Evolutionary conservation across 92 coral and sea anemone species (phyloP).

Genomic region (Paramuricea clavata): DNA sequence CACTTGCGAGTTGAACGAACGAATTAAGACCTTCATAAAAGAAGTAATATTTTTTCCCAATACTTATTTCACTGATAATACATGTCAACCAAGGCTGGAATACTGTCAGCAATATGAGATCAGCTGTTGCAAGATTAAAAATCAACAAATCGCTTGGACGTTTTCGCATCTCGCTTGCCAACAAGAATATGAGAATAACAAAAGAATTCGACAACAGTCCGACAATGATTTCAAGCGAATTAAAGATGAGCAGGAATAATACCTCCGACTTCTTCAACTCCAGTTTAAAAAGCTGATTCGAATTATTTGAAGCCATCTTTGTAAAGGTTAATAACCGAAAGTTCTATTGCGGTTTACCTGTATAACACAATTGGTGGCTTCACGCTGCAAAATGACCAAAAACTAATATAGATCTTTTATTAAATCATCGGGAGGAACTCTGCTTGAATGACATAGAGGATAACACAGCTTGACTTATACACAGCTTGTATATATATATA

Average conservation of each 20-base stretch:
- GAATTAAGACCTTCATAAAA: slow-evolving; percentile 12
- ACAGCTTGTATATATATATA: not conserved
- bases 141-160: slow-evolving; percentile 19
- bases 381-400: not conserved
- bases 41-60: not conserved
- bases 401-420: not conserved
- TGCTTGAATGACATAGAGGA: not conserved
- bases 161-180: not conserved
- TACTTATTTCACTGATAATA: not conserved
- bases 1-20: not conserved
- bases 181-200: not conserved
- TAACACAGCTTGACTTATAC: not conserved
- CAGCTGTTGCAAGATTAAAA: not conserved
- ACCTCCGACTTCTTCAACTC: not conserved
- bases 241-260: not conserved
- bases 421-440: not conserved
- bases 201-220: not conserved
- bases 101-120: not conserved
- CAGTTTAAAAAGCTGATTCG: not conserved
- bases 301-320: not conserved
- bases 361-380: not conserved
- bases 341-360: not conserved
- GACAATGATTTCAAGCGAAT: not conserved
- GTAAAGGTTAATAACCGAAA: not conserved
- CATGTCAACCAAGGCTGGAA: slow-evolving; percentile 3